Conservation (phyloP, 2,888 invertebrate species). For the Petrophora chlorosata region DNA sequence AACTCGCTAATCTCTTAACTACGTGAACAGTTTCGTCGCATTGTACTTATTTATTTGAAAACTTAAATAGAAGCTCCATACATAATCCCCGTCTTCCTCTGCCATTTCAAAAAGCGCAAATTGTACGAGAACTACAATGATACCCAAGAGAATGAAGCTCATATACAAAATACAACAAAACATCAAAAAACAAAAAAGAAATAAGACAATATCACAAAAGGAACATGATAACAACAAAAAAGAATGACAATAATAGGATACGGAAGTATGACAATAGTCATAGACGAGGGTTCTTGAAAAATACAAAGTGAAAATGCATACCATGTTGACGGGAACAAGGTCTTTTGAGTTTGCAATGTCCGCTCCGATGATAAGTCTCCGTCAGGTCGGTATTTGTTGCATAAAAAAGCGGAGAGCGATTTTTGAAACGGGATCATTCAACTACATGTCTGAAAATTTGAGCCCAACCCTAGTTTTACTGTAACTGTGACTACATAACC, state of each 20-base stretch:
- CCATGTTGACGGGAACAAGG: constrained; percentile 12
- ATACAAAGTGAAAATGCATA: constrained; percentile 20
- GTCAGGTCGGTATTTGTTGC: not conserved
- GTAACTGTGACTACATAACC: too few relatives aligned
- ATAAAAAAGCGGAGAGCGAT: constrained; percentile 2
- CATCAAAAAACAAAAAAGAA: too few relatives aligned
- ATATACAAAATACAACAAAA: too few relatives aligned
- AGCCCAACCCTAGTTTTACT: too few relatives aligned
- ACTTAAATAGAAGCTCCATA: too few relatives aligned
- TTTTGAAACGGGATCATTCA: too few relatives aligned
- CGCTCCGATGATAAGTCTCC: constrained; percentile 2
- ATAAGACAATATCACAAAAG: not conserved
- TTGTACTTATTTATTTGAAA: too few relatives aligned
- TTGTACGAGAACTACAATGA: not conserved
- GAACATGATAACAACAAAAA: not conserved
- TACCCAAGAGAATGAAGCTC: too few relatives aligned
- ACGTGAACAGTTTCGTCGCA: too few relatives aligned
- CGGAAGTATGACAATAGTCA: constrained; percentile 5
- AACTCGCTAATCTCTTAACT: too few relatives aligned
- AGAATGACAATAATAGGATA: constrained; percentile 3
- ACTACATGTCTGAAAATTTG: too few relatives aligned
- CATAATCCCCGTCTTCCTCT: not conserved
- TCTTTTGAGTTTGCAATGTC: constrained; percentile 6
- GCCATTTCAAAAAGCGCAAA: not conserved
- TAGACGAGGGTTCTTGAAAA: constrained; percentile 3